phyloP scores from a whole-genome alignment of 1,140 invertebrate species.

The Dendrolimus punctatus region DNA sequence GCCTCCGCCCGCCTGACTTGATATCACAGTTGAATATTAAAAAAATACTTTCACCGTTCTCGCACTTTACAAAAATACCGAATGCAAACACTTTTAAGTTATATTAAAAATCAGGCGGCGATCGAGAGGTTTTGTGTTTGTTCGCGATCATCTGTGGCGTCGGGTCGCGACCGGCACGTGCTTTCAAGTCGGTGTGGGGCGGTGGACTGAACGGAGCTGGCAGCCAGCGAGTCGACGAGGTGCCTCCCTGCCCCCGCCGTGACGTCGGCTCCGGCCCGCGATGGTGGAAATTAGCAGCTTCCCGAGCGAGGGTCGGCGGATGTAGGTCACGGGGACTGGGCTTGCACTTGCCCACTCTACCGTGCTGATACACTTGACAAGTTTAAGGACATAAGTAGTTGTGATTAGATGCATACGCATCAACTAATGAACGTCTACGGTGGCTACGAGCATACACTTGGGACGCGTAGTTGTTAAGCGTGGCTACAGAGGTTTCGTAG shows the following conservation, averaged over 20 bases:
- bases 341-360: conserved; percentile 63
- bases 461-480: not conserved
- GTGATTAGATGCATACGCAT: conserved; percentile 34
- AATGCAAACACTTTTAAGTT: conserved; percentile 31
- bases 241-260: conserved; percentile 41
- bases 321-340: conserved; percentile 69
- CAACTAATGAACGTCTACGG: not conserved
- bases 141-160: conserved; percentile 22
- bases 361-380: conserved; percentile 63
- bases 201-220: conserved; percentile 43
- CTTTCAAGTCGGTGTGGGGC: conserved; percentile 38
- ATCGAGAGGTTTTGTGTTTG: conserved; percentile 27
- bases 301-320: conserved; percentile 65
- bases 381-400: conserved; percentile 63
- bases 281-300: conserved; percentile 69
- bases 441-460: not conserved
- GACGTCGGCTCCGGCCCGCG: conserved; percentile 42
- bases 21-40: conserved; percentile 46
- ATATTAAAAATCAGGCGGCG: conserved; percentile 30
- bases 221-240: conserved; percentile 41
- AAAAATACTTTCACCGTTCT: conserved; percentile 43
- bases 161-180: conserved; percentile 33
- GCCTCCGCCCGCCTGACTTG: conserved; percentile 43
- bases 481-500: not conserved
- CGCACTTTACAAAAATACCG: conserved; percentile 51